Evolutionary conservation across 2,797 vertebrate species (phyloP), one percentile per base, ranked within the genome.

Genomic region (Halcyon badia): DNA sequence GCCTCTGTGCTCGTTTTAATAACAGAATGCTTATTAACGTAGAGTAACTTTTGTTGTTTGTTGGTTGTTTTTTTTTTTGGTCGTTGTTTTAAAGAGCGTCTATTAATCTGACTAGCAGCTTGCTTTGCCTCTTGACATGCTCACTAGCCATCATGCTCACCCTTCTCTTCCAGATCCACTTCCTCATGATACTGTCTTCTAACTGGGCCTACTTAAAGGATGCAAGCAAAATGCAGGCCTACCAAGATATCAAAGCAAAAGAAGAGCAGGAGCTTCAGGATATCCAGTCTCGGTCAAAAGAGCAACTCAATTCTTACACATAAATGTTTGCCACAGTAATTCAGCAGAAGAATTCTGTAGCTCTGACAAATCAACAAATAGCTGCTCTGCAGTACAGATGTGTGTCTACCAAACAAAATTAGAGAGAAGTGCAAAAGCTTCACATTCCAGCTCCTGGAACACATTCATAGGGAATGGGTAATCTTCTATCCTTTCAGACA

Each of bases 161-260:
- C 99, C 99, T 99, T 99, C 99, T 99, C 98, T 99, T 99, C 98
- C 99, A 99, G 99, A 99, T 99, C 99, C 99, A 99, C 99, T 99
- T 99, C 99, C 99, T 99, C 99, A 99, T 99, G 99, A 99, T 99
- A 99, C 99, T 99, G 98, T 99, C 99, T 98, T 99, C 99, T 98
- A 99, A 99, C 98, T 99, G 99, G 99, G 99, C 99, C 98, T 99
- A 99, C 99, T 99, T 99, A 99, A 99, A 99, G 99, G 99, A 99
- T 95, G 99, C 99, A 83, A 99, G 99, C 99, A 99, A 99, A 98
- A 99, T 99, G 99, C 99, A 99, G 99, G 99, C 99, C 98, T 99
- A 99, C 99, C 99, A 99, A 98, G 99, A 99, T 99, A 99, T 99
- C 99, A 99, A 99, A 99, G 98, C 99, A 98, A 99, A 99, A 99